Base-by-base conservation (phyloP, 2,113 vertebrate genomes). In the Nothobranchius furzeri region DNA sequence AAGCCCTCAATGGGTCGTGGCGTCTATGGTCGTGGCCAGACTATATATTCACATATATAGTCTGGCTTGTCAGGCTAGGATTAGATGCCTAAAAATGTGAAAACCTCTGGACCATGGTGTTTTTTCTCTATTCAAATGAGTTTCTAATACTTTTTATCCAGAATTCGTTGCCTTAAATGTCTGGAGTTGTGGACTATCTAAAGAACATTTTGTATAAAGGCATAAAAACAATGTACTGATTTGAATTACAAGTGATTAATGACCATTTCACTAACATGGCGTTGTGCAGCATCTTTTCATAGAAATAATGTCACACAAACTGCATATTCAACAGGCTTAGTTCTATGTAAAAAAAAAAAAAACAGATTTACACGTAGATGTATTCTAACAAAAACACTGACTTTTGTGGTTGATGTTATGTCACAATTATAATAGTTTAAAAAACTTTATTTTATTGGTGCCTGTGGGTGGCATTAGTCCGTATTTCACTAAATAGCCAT, bases 321-420 rank as follows among this genome's bases (percentile, higher is more conserved):
- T 12, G 0, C 24, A 7, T 13, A 76, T 79, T 60, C 47, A 76
- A 76, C 65, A 83, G 6, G 6, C 2, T 51, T 55, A 20, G 20
- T 20, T 20, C 64, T 6, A 47, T 63, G 12, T 51, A 42, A 30
- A 75, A 73, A 73, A 73, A 30, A n/a, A 13, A 25, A 64, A 25
- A 79, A 60, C 4, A 72, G 52, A 75, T 75, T 70, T 58, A 73
- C 53, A 78, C 59, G 47, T 48, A 51, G 36, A 47, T 45, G 17
- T 49, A 11, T 71, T n/a, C 43, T 15, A 51, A 75, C 51, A 67
- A 13, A 63, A 20, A 2, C 12, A 68, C 45, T 17, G 37, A 70
- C 13, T 55, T 14, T 45, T 3, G 36, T 4, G 30, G 30, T 30
- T 30, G 30, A 30, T 4, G 30, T 30, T 30, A 20, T 2, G 30